Base-by-base conservation (phyloP, 2,888 invertebrate genomes). In the Agrenia bidenticulata region DNA sequence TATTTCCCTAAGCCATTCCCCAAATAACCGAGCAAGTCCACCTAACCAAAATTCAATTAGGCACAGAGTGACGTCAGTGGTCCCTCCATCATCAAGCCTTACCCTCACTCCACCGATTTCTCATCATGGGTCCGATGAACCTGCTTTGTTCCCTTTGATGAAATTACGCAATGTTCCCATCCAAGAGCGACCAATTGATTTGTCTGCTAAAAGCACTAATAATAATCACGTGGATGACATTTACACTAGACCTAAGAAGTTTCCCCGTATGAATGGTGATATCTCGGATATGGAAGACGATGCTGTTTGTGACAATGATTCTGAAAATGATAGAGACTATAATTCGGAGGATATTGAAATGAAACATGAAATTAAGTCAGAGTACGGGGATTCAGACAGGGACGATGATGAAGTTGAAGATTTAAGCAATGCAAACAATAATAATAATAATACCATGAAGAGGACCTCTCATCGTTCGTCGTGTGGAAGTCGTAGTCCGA, bases 101-200 rank as follows among this genome's bases (percentile, higher is more conserved):
- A 74, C 75, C 11, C 60, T 75, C 19, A 75, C 75, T 17, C 75
- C 75, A 39, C 75, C 75, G 11, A 75, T 74, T 53, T 73, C 73
- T 61, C 71, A 73, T 41, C 73, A 75, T 62, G 73, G 73, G 53
- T 70, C 75, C 17, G 75, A 73, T 54, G 75, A 74, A 27, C 64
- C 70, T 59, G 66, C 65, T 17, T 66, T 70, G 23, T 62, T 71
- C 15, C 61, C 66, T 49, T 32, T 66, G 56, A 65, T 64, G 45
- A 73, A 72, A 61, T 60, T 73, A 21, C 62, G 66, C 9, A 63
- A 61, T 41, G 41, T 63, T 15, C 70, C 73, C 9, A 50, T 70
- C 32, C 73, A 73, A 67, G 74, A 73, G 39, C 62, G 61, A 58
- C 71, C 74, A 0, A 71, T 74, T 49, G 74, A 73, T 53, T 63